Evolutionary conservation across 2,113 vertebrate genomes (phyloP).

Genomic region (Promerops cafer): DNA sequence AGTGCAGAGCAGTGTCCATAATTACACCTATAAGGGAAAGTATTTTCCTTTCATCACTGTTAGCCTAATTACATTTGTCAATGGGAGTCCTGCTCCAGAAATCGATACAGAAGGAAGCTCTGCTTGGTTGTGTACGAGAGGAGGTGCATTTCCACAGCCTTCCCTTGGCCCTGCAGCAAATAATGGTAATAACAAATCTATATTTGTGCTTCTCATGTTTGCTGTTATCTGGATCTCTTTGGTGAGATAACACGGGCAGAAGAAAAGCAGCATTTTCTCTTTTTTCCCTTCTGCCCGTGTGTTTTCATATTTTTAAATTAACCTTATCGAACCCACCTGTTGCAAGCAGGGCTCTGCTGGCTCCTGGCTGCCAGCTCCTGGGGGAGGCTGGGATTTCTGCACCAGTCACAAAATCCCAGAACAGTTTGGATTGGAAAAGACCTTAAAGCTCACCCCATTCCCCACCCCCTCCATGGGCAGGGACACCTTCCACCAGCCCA

Average conservation of each 20-base stretch:
- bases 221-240: conserved; percentile 1
- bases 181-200: neutral
- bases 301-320: conserved; percentile 20
- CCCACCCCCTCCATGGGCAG: neutral
- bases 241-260: neutral
- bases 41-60: neutral
- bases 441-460: neutral
- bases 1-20: neutral
- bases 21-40: neutral
- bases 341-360: neutral
- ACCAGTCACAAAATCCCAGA: neutral
- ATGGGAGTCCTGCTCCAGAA: neutral
- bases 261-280: neutral
- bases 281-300: neutral
- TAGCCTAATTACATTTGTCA: conserved; percentile 10
- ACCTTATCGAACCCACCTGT: neutral
- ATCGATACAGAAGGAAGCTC: neutral
- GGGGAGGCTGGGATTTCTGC: neutral
- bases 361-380: neutral
- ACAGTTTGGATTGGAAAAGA: neutral
- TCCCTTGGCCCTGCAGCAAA: neutral
- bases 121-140: neutral
- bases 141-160: neutral
- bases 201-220: neutral
- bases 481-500: neutral